Base-by-base conservation (phyloP, 2,113 vertebrate genomes). In the Dipodomys ordii region DNA sequence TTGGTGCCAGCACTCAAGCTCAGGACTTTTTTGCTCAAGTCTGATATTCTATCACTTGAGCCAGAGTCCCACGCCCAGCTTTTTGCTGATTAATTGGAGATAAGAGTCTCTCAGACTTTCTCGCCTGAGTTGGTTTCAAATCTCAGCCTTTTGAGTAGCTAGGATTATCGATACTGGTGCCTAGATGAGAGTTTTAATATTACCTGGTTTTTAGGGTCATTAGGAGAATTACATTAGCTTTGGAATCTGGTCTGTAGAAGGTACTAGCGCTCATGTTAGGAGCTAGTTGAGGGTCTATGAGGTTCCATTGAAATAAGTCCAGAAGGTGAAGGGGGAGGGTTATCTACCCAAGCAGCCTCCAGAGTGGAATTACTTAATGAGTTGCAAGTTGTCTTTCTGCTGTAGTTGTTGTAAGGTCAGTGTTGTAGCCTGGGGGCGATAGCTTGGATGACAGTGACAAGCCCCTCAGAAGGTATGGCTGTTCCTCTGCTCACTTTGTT, bases 401-500 rank as follows among this genome's bases (percentile, higher is more conserved):
- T 0, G 2, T 35, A 74, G 69, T 2, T 60, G 7, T 3, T 7
- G 28, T 8, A 16, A 7, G n/a, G 25, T 77, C 60, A 18, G 60
- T 23, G 32, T 49, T 65, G 10, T 39, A 9, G 46, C 62, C 53
- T 23, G 22, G 19, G 62, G 20, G 20, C 22, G 11, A 9, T 23
- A 23, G 7, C 22, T 23, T 65, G 3, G 35, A 46, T 20, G 71
- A 79, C 1, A 23, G 68, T 71, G 53, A 53, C 8, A 69, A 60
- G 32, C 32, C 19, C 57, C 28, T 1, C 3, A 49, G 27, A 7
- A 69, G 13, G 28, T 18, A 35, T 15, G 19, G 7, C n/a, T 27
- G 15, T 7, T 10, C 6, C 11, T 1, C 62, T 19, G n/a, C 57
- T 46, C 67, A 3, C 39, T 46, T 2, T 4, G 2, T 13, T 4